phyloP scores from a whole-genome alignment of 2,113 vertebrate genomes.

The Sander lucioperca region DNA sequence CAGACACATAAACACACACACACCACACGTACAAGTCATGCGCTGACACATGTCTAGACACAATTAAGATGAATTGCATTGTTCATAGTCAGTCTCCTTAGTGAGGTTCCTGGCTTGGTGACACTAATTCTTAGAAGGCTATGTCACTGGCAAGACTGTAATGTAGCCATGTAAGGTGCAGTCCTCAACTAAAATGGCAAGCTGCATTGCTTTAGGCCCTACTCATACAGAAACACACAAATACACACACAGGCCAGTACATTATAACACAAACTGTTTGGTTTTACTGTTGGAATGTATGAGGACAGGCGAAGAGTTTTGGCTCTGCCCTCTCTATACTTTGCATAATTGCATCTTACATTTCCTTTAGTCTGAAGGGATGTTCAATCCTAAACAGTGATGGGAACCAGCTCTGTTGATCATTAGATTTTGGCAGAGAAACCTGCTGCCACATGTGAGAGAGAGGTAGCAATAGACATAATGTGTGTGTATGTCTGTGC shows the following conservation, averaged over 20 bases:
- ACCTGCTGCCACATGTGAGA: constrained; percentile 56
- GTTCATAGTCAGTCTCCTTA: constrained; percentile 39
- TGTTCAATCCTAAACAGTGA: constrained; percentile 55
- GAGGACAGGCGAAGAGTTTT: constrained; percentile 63
- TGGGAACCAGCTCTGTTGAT: constrained; percentile 62
- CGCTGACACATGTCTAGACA: constrained; percentile 37
- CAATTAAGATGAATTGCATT: constrained; percentile 37
- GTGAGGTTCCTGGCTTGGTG: constrained; percentile 69
- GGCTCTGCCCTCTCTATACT: constrained; percentile 59
- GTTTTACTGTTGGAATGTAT: constrained; percentile 51
- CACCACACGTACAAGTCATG: constrained; percentile 28
- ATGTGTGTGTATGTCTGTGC: constrained; percentile 32
- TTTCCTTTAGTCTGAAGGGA: constrained; percentile 66
- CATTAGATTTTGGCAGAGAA: constrained; percentile 69
- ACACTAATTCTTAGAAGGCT: constrained; percentile 72
- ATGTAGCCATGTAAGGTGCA: constrained; percentile 66
- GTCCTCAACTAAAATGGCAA: constrained; percentile 43
- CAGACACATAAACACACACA: constrained; percentile 50
- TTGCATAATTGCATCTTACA: constrained; percentile 72
- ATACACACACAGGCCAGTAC: constrained; percentile 26
- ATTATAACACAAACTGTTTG: constrained; percentile 60
- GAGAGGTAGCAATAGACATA: constrained; percentile 54
- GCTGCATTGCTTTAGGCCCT: constrained; percentile 43
- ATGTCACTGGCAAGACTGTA: constrained; percentile 64
- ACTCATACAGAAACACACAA: constrained; percentile 30